Evolutionary conservation across 2,797 vertebrate genomes (phyloP).

Genomic region (Eleutherodactylus coqui): DNA sequence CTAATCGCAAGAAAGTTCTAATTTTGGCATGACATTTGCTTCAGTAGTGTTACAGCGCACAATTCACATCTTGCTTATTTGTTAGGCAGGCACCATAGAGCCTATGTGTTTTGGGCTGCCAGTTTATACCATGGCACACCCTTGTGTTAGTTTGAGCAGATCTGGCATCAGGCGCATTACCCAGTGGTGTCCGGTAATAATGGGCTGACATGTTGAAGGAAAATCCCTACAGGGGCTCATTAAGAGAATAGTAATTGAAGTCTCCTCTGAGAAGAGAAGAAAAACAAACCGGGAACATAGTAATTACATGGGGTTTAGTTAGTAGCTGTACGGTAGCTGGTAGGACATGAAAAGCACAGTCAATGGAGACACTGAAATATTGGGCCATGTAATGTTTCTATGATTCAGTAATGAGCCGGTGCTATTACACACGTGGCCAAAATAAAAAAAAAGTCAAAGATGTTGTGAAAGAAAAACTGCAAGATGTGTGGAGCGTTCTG

Average conservation of each 20-base stretch:
- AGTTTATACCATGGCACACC: neutral
- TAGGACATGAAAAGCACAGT: constrained; percentile 12
- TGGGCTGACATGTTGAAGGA: constrained; percentile 24
- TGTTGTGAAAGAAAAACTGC: neutral
- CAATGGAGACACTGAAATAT: neutral
- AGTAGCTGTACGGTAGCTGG: neutral
- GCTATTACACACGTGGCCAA: neutral
- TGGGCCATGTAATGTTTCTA: neutral
- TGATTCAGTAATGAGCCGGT: neutral
- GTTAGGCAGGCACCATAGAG: neutral
- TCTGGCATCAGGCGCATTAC: constrained; percentile 29
- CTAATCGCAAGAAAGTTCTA: too few relatives aligned
- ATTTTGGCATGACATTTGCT: neutral
- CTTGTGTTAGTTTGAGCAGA: neutral
- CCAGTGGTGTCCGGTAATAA: constrained; percentile 28
- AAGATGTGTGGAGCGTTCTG: too few relatives aligned
- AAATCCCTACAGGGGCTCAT: constrained; percentile 40
- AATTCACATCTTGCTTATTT: neutral
- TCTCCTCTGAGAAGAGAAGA: constrained; percentile 28
- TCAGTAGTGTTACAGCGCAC: neutral
- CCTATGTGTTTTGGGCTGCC: neutral
- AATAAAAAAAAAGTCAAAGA: neutral
- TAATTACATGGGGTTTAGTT: constrained; percentile 21
- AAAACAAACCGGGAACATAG: constrained; percentile 37
- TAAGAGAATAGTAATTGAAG: constrained; percentile 44